These are phyloP conservation scores for Pseudorhombus dupliciocellatus DNA, from an alignment of 2,113 vertebrate species.

Conservation along the genomic window DNA sequence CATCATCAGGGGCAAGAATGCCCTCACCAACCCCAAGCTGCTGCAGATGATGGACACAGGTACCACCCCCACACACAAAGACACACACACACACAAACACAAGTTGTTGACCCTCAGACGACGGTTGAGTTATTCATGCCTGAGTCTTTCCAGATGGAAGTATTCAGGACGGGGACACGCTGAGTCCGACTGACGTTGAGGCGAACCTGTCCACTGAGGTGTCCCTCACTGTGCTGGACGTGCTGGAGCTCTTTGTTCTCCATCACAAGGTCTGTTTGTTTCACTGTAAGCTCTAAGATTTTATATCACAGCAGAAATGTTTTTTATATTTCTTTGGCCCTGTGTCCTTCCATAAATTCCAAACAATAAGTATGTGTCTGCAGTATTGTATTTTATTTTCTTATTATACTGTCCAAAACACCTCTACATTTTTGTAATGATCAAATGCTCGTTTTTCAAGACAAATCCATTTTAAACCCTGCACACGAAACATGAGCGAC, in stretches of 20 bases:
- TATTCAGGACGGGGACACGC: conserved; percentile 87
- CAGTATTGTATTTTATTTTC: too few species aligned
- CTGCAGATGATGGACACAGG: conserved; percentile 95
- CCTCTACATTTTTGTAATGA: neutral
- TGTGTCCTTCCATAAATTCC: neutral
- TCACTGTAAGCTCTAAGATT: neutral
- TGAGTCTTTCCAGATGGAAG: conserved; percentile 77
- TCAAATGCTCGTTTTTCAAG: neutral
- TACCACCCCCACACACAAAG: conserved; percentile 75
- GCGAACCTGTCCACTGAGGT: conserved; percentile 95
- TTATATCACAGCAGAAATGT: neutral
- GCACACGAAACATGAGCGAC: neutral
- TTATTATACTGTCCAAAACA: neutral
- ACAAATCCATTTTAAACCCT: neutral
- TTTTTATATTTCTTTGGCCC: neutral
- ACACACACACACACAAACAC: neutral
- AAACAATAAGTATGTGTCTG: too few species aligned
- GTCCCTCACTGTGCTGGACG: conserved; percentile 90
- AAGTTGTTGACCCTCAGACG: neutral
- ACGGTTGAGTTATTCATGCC: neutral
- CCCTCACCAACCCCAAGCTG: conserved; percentile 94
- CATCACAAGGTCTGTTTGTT: conserved; percentile 87
- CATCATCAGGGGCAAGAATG: conserved; percentile 95
- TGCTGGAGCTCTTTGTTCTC: conserved; percentile 91
- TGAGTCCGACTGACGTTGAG: conserved; percentile 92